Percentiles rank a stretch among this genome's conserved stretches.
phyloP scores from a whole-genome alignment of 2,888 invertebrate genomes.

The Hypomecis punctinalis region DNA sequence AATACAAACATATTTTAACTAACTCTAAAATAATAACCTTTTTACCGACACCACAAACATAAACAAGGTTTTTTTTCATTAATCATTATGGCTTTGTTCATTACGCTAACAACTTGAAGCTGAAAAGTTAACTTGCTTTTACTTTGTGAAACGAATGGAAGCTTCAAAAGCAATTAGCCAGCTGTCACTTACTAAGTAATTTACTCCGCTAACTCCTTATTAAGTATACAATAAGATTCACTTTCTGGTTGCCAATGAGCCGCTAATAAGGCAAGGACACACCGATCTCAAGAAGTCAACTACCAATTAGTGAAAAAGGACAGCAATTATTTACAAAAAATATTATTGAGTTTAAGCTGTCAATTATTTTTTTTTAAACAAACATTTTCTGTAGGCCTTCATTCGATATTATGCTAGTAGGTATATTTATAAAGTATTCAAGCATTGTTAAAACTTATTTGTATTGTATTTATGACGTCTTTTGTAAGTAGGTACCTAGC shows the following conservation, averaged over 20 bases:
- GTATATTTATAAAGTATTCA: no score
- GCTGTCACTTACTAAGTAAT: slow-evolving; percentile 33
- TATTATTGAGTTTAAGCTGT: no score
- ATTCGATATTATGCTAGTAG: no score
- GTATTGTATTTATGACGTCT: no score
- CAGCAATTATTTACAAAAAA: neutral
- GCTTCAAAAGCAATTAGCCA: slow-evolving; percentile 36
- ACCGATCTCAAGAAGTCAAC: neutral
- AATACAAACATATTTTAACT: no score
- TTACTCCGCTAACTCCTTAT: slow-evolving; percentile 32
- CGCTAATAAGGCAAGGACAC: slow-evolving; percentile 11
- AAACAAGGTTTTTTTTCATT: neutral
- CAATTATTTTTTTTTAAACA: no score
- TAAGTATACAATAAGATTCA: slow-evolving; percentile 33
- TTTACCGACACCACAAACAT: no score
- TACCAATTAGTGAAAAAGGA: neutral
- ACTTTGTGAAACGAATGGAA: slow-evolving; percentile 21
- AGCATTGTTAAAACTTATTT: no score
- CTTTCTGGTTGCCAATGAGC: slow-evolving; percentile 26
- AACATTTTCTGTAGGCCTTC: no score
- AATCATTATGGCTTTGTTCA: slow-evolving; percentile 4
- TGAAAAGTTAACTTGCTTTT: slow-evolving; percentile 13
- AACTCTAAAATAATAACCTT: no score
- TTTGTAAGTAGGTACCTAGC: no score
- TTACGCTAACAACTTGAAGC: slow-evolving; percentile 8